Evolutionary conservation across 2,113 vertebrate genomes (phyloP).

Genomic region (Pseudorectes ferrugineus): DNA sequence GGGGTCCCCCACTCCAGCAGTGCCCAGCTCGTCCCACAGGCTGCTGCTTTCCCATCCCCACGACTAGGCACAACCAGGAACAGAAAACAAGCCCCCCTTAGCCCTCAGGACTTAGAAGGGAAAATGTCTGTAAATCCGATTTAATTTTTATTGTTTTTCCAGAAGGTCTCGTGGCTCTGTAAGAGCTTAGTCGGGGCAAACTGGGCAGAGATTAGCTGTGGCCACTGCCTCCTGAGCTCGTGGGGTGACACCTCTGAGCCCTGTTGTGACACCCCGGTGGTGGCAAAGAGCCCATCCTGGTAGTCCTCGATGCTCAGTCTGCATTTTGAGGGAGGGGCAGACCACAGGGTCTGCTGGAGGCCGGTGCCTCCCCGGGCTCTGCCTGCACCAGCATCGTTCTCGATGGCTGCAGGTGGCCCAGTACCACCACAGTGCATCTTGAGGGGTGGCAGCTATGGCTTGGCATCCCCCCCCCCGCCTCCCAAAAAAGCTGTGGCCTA

Average conservation of each 20-base stretch:
- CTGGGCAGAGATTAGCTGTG: background rate
- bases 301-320: rapidly evolving
- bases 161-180: background rate
- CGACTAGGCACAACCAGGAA: background rate
- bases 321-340: background rate
- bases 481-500: background rate
- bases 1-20: background rate
- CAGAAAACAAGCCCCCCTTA: background rate
- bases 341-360: background rate
- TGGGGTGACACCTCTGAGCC: background rate
- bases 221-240: rapidly evolving
- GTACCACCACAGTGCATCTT: background rate
- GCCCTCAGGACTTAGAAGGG: background rate
- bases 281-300: rapidly evolving
- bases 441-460: rapidly evolving
- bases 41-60: background rate
- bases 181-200: rapidly evolving
- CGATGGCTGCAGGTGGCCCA: background rate
- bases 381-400: background rate
- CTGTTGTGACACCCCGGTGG: rapidly evolving
- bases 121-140: background rate
- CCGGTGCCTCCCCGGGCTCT: rapidly evolving
- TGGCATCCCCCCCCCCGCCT: rapidly evolving
- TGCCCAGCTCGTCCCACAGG: rapidly evolving
- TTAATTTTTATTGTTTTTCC: background rate